Percentiles rank a stretch among this genome's conserved stretches.
These are phyloP conservation scores for Ophion slaviceki DNA, from an alignment of 2,888 invertebrate species.

Conservation along the genomic window DNA sequence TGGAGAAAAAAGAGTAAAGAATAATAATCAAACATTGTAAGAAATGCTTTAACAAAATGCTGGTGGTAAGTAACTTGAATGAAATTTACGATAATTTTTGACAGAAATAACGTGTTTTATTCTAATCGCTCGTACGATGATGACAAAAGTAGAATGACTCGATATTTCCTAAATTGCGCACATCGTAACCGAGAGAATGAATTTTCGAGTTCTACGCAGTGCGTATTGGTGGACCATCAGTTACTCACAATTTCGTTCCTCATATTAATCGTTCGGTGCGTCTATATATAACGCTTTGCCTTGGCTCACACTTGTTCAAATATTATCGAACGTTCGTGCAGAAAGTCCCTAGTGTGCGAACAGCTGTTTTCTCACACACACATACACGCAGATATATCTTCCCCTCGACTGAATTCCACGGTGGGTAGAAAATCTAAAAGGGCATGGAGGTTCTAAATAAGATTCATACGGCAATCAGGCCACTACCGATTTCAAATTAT, in stretches of 20 bases:
- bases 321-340: conserved; percentile 69
- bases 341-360: conserved; percentile 22
- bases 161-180: not conserved
- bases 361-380: conserved; percentile 2
- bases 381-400: not conserved
- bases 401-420: not conserved
- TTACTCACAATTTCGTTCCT: not conserved
- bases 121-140: not conserved
- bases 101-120: too few relatives aligned
- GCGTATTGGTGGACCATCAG: not conserved
- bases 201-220: not conserved
- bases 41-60: too few relatives aligned
- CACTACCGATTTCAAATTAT: not conserved
- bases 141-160: not conserved
- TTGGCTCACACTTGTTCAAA: conserved; percentile 73
- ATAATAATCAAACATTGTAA: too few relatives aligned
- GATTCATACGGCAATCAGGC: conserved; percentile 3
- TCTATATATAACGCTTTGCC: conserved; percentile 31
- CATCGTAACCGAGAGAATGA: not conserved
- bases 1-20: too few relatives aligned
- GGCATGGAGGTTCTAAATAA: not conserved
- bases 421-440: not conserved
- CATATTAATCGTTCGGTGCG: not conserved
- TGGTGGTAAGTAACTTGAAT: too few relatives aligned
- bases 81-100: too few relatives aligned